Evolutionary conservation across 2,888 invertebrate genomes (phyloP).

Genomic region (Tetranychus truncatus): DNA sequence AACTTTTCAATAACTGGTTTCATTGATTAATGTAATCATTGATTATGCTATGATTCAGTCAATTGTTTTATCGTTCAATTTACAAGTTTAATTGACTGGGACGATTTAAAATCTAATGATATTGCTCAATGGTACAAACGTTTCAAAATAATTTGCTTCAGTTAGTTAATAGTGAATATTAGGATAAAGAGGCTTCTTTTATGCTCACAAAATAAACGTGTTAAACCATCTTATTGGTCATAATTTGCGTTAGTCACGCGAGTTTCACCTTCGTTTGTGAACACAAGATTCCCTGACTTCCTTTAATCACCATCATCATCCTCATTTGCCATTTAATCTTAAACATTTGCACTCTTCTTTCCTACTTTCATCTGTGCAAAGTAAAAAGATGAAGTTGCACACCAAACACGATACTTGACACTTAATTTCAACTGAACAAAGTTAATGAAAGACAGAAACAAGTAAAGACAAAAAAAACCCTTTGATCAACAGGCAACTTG

Average conservation of each 20-base stretch:
- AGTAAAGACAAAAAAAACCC: too few relatives aligned
- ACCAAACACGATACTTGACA: background rate
- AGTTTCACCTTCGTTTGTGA: background rate
- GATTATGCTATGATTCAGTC: too few relatives aligned
- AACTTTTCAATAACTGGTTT: too few relatives aligned
- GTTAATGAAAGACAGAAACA: background rate
- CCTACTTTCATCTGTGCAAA: too few relatives aligned
- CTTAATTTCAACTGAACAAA: background rate
- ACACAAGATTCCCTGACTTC: background rate
- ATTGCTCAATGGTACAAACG: background rate
- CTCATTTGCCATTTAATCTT: too few relatives aligned
- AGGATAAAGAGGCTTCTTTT: background rate
- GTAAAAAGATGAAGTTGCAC: too few relatives aligned
- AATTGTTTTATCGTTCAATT: too few relatives aligned
- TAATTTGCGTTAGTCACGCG: background rate
- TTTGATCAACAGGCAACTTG: too few relatives aligned
- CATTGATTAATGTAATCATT: too few relatives aligned
- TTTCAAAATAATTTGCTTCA: background rate
- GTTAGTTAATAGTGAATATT: background rate
- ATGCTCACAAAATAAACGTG: background rate
- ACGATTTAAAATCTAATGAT: background rate
- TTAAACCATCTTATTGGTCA: conserved; percentile 1
- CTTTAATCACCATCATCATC: too few relatives aligned
- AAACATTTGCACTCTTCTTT: too few relatives aligned
- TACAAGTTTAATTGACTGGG: background rate